Evolutionary conservation across 2,888 invertebrate species (phyloP).

Genomic region (Neelides folsomi): DNA sequence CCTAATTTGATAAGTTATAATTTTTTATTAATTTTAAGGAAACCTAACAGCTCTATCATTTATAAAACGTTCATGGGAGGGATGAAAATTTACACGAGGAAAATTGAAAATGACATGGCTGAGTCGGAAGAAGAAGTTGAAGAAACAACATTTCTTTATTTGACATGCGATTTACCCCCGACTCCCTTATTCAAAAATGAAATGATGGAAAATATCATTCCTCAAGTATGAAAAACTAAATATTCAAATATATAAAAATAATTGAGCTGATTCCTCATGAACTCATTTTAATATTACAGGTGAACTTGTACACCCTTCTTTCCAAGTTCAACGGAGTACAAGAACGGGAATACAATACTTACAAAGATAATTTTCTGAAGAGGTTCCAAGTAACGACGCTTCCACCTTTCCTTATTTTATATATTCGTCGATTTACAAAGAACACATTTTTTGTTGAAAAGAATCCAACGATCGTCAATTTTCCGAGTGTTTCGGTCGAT

Average conservation of each 20-base stretch:
- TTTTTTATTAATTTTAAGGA: slow-evolving; percentile 35
- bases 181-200: slow-evolving; percentile 96
- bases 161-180: slow-evolving; percentile 94
- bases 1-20: background rate
- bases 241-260: too few species aligned
- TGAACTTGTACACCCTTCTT: slow-evolving; percentile 82
- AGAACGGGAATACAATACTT: slow-evolving; percentile 98
- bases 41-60: slow-evolving; percentile 75
- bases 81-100: slow-evolving; percentile 78
- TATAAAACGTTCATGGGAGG: slow-evolving; percentile 87
- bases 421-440: slow-evolving; percentile 88
- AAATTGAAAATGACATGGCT: slow-evolving; percentile 79
- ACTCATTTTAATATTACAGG: slow-evolving; percentile 44
- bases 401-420: slow-evolving; percentile 87
- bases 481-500: slow-evolving; percentile 83
- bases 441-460: slow-evolving; percentile 98
- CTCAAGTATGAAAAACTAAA: slow-evolving; percentile 80
- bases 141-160: slow-evolving; percentile 85
- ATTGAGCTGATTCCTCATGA: too few species aligned
- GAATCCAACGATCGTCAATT: slow-evolving; percentile 99
- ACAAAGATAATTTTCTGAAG: slow-evolving; percentile 96
- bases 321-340: slow-evolving; percentile 90
- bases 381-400: slow-evolving; percentile 86
- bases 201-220: slow-evolving; percentile 95
- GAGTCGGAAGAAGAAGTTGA: slow-evolving; percentile 78